phyloP scores from a whole-genome alignment of 1,140 invertebrate species.

The Goniozus legneri region DNA sequence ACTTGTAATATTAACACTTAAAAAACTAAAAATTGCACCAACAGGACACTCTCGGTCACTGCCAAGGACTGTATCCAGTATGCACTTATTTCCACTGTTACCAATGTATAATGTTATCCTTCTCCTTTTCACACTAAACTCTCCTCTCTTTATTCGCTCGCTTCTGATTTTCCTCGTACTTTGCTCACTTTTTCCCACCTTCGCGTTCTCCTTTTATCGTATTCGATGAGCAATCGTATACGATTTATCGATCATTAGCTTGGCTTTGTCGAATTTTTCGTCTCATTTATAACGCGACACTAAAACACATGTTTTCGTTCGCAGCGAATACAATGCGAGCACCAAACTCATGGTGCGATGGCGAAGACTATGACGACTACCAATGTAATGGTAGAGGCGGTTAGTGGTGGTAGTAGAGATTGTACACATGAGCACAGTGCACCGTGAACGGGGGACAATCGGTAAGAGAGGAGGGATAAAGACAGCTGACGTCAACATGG shows the following conservation, averaged over 20 bases:
- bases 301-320: conserved; percentile 5
- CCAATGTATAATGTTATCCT: background rate
- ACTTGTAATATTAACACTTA: too few species aligned
- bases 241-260: background rate
- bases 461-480: background rate
- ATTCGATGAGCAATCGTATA: conserved; percentile 17
- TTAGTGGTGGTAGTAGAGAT: conserved; percentile 5
- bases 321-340: conserved; percentile 5
- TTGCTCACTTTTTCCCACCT: conserved; percentile 9
- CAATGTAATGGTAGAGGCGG: conserved; percentile 12
- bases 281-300: conserved; percentile 2
- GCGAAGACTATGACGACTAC: conserved; percentile 11
- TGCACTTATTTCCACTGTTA: background rate
- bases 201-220: conserved; percentile 1
- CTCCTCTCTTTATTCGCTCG: conserved; percentile 14
- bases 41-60: conserved; percentile 29
- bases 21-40: background rate
- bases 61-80: conserved; percentile 31
- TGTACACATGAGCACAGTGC: conserved; percentile 6
- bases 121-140: conserved; percentile 17
- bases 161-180: conserved; percentile 18
- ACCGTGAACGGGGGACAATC: too few species aligned
- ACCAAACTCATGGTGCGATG: conserved; percentile 16
- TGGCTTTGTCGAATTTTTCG: too few species aligned
- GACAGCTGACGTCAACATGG: conserved; percentile 16